These are phyloP conservation scores for Probaryconus sp. DNA, from an alignment of 1,140 invertebrate species.

Conservation along the genomic window DNA sequence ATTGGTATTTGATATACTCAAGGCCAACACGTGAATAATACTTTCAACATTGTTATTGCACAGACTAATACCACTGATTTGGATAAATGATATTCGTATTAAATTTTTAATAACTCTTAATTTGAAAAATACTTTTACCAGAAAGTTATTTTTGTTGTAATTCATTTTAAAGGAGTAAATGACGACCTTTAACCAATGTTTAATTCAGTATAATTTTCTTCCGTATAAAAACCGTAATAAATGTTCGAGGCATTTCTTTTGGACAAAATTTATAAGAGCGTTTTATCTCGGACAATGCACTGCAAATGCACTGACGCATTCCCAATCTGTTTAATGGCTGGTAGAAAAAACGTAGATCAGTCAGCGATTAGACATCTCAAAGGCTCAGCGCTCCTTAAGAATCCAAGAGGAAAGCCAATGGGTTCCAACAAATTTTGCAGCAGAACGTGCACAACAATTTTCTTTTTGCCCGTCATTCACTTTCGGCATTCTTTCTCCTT, in stretches of 20 bases:
- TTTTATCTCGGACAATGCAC: slow-evolving; percentile 18
- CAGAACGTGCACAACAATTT: slow-evolving; percentile 23
- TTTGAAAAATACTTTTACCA: too few species aligned
- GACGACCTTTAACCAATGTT: too few species aligned
- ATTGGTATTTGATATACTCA: too few species aligned
- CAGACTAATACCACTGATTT: too few species aligned
- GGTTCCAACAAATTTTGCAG: slow-evolving; percentile 28
- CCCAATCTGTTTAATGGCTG: slow-evolving; percentile 28
- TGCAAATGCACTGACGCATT: slow-evolving; percentile 20
- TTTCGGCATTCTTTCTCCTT: slow-evolving; percentile 26
- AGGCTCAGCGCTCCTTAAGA: slow-evolving; percentile 18
- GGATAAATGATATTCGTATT: too few species aligned
- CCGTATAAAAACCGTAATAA: slow-evolving; percentile 12
- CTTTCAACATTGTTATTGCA: too few species aligned
- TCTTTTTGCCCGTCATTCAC: slow-evolving; percentile 3
- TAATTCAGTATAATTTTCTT: too few species aligned
- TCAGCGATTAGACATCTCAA: slow-evolving; percentile 25
- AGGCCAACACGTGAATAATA: too few species aligned
- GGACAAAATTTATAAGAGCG: slow-evolving; percentile 14
- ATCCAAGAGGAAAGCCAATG: slow-evolving; percentile 24
- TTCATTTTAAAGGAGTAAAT: too few species aligned
- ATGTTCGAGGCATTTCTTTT: slow-evolving; percentile 22
- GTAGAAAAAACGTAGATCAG: slow-evolving; percentile 26
- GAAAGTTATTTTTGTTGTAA: too few species aligned
- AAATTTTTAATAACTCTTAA: too few species aligned